Base-by-base conservation (phyloP, 2,888 invertebrate species). In the Rotaria sp. region DNA sequence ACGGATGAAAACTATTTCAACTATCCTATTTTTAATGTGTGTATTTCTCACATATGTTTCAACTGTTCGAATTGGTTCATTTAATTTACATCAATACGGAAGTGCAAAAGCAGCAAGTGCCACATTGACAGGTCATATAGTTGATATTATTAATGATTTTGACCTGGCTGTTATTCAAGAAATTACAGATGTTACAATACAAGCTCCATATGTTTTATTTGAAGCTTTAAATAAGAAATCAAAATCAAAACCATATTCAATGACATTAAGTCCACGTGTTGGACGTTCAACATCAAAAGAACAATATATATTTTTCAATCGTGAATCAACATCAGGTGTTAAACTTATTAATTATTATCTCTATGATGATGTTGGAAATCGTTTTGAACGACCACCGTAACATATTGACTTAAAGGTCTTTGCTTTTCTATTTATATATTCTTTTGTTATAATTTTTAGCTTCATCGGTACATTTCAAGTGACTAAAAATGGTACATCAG, bases 341-440 rank as follows among this genome's bases (percentile, higher is more conserved):
- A 38, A 80, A 45, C 38, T 80, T 41, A 45, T 80, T 26, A 11
- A 38, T 26, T 8, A 24, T 80, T 80, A 80, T 26, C 24, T 80
- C 0, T 80, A 80, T 80, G 26, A 80, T 26, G 75, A 80, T 45
- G 8, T 4, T 4, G 11, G 10, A 26, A 15, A 80, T 45, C 15
- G 26, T 80, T 80, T 80, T 26, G 75, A 80, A 80, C 50, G 75
- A 45, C 75, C 75, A 45, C 75, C 75, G 75, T 80, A 41, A 80
- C 24, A 45, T n/a, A n/a, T n/a, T n/a, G n/a, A n/a, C n/a, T n/a
- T n/a, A n/a, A n/a, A n/a, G n/a, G 41, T 10, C 7, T 13, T 45
- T 4, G 8, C n/a, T 24, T 2, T 0, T 11, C 41, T 8, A 41
- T 41, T 41, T 80, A 2, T n/a, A 4, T 24, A 45, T 11, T 24